phyloP scores from a whole-genome alignment of 2,888 invertebrate species.

The Meteorus colon region DNA sequence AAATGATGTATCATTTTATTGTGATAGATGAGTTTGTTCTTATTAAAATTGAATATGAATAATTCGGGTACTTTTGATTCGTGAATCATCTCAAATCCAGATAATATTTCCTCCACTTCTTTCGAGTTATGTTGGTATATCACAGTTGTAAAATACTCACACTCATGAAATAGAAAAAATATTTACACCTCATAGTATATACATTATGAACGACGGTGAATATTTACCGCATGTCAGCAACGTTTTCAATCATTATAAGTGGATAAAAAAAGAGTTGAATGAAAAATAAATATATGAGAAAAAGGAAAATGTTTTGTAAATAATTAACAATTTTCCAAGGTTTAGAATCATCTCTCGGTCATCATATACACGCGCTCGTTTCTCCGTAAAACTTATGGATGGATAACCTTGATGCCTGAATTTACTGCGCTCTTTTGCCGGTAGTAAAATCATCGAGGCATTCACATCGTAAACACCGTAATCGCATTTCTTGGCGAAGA shows the following conservation, averaged over 20 bases:
- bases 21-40: too few relatives aligned
- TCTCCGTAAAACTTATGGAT: conserved; percentile 8
- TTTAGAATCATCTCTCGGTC: conserved; percentile 13
- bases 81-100: too few relatives aligned
- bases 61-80: too few relatives aligned
- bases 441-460: conserved; percentile 25
- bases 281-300: neutral
- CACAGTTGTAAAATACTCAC: too few relatives aligned
- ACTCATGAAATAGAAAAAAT: neutral
- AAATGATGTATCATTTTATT: too few relatives aligned
- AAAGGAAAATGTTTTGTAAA: neutral
- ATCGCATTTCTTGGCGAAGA: conserved; percentile 11
- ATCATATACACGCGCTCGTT: neutral
- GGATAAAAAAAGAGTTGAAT: neutral
- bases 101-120: too few relatives aligned
- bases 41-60: too few relatives aligned
- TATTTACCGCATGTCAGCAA: neutral
- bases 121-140: too few relatives aligned
- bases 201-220: neutral
- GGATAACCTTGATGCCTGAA: conserved; percentile 24
- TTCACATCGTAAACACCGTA: conserved; percentile 17
- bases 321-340: conserved; percentile 9
- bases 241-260: neutral
- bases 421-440: conserved; percentile 24
- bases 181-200: neutral